These are phyloP conservation scores for Limnephilus marmoratus DNA, from an alignment of 2,888 invertebrate species.

Conservation along the genomic window DNA sequence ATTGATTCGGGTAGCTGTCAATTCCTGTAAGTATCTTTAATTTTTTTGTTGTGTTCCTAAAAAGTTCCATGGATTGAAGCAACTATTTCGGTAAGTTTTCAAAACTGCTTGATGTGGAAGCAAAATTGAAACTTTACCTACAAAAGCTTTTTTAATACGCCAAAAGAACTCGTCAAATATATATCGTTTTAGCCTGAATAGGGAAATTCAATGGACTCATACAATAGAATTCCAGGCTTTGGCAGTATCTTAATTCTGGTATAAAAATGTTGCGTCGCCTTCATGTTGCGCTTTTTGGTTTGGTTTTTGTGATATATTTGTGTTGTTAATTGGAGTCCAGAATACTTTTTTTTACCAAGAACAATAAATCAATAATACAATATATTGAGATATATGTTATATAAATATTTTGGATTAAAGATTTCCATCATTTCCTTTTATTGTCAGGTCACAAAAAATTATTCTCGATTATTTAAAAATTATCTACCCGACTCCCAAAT, in stretches of 20 bases:
- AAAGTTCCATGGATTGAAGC: background rate
- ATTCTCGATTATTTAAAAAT: too few species aligned
- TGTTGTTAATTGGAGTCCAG: too few species aligned
- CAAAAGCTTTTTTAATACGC: background rate
- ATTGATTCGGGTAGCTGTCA: constrained; percentile 23
- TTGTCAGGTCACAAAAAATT: too few species aligned
- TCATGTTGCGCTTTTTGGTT: background rate
- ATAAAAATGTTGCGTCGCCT: background rate
- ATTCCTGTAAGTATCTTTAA: background rate
- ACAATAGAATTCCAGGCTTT: constrained; percentile 11
- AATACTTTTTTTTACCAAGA: too few species aligned
- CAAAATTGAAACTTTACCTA: background rate
- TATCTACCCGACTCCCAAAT: too few species aligned
- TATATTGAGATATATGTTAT: too few species aligned
- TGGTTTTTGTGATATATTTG: too few species aligned
- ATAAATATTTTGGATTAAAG: too few species aligned
- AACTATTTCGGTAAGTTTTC: background rate
- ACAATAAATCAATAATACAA: too few species aligned
- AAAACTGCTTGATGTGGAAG: background rate
- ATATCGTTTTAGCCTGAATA: background rate
- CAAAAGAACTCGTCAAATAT: too few species aligned
- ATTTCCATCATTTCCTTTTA: too few species aligned
- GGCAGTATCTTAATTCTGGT: background rate
- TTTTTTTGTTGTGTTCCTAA: background rate
- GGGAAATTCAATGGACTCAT: background rate